phyloP scores from a whole-genome alignment of 2,113 vertebrate species.

The Antechinus flavipes region DNA sequence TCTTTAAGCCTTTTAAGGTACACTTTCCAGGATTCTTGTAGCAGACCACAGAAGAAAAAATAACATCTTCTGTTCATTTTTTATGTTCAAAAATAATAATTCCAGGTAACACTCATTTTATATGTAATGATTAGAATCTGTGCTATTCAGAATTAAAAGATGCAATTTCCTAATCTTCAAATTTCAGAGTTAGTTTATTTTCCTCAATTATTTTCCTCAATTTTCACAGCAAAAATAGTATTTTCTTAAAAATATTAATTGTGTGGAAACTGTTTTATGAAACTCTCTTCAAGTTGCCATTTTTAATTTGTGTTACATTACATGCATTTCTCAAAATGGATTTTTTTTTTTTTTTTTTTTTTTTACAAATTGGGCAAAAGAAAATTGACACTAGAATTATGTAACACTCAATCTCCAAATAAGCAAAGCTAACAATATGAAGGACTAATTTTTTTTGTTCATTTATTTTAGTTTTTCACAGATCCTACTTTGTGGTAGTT shows the following conservation, averaged over 20 bases:
- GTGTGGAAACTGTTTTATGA: background rate
- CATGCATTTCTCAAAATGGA: background rate
- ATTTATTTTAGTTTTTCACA: conserved; percentile 28
- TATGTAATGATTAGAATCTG: background rate
- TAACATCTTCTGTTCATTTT: conserved; percentile 63
- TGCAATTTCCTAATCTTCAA: background rate
- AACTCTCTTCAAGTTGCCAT: background rate
- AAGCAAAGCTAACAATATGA: background rate
- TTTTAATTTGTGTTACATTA: background rate
- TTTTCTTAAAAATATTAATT: background rate
- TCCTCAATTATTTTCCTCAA: background rate
- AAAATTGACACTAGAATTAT: background rate
- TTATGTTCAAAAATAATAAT: background rate
- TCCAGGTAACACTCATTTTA: background rate
- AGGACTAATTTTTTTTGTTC: background rate
- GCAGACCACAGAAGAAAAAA: conserved; percentile 58
- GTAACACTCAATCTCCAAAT: background rate
- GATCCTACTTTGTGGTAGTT: background rate
- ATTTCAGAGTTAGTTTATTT: background rate
- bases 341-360: conserved; percentile 11
- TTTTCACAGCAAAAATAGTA: background rate
- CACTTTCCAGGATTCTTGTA: conserved; percentile 69
- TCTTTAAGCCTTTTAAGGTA: conserved; percentile 67
- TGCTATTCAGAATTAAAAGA: background rate
- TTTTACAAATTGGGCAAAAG: background rate